Evolutionary conservation across 1,140 invertebrate species (phyloP), one percentile per base, ranked within the genome.

Genomic region (Acromyrmex charruanus): DNA sequence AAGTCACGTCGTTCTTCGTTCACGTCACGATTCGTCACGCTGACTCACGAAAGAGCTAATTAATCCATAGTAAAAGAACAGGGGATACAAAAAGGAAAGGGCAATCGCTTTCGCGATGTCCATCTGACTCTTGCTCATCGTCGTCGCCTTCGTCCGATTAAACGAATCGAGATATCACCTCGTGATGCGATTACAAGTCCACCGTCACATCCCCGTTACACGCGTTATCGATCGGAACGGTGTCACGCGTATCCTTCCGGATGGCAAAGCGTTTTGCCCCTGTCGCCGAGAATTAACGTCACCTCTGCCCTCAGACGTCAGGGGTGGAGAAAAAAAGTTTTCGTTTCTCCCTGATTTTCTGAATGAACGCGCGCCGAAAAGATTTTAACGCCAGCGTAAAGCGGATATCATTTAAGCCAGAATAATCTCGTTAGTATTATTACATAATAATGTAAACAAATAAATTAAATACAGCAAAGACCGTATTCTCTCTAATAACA

Each of bases 211-310:
- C 55, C 68, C 80, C 1, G 25, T 18, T 63, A 63, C 59, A 77
- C 82, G 69, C n/a, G 58, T 16, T 79, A 89, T 91, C 81, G 89
- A 88, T 89, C 72, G 85, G 86, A 87, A 88, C 28, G 68, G 77
- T 74, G 84, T 82, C 61, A 86, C 87, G 53, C 74, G 39, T 74
- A 59, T 84, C 59, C 35, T 89, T 39, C 58, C 61, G 61, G 63
- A 59, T 71, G 53, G 58, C 44, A 58, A 87, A 49, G 65, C 80
- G 72, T 72, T 85, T 74, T 58, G 44, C 69, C 81, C 77, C 77
- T 71, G 81, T 89, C 66, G 55, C 39, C 65, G 35, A 44, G 58
- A 74, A 85, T 89, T 80, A 89, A 68, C 58, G 51, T 89, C 80
- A 74, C 61, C 12, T 59, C n/a, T 39, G n/a, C 21, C 31, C 44